Conservation (phyloP, 2,888 invertebrate species). For the Neocrepidodera transversa region DNA sequence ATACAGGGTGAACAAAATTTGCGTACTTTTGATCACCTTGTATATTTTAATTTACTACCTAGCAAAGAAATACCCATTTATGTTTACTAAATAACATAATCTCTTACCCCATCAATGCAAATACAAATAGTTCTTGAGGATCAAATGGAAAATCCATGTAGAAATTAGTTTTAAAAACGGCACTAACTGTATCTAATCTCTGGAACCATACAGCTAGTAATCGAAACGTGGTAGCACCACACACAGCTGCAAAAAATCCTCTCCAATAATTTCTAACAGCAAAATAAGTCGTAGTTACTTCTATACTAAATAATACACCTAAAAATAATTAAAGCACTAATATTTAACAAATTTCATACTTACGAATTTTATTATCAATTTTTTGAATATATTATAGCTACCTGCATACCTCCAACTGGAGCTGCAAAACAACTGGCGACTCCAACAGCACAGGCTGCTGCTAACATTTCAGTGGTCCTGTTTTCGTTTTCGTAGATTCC, state of each 20-base stretch:
- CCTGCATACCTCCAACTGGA: conserved; percentile 83
- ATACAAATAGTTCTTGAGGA: conserved; percentile 95
- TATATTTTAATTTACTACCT: no score
- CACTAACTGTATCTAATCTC: conserved; percentile 91
- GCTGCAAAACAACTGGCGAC: conserved; percentile 95
- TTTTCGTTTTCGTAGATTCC: conserved; percentile 96
- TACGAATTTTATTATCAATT: no score
- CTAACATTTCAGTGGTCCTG: conserved; percentile 94
- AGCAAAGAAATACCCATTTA: no score
- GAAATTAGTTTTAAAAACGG: conserved; percentile 90
- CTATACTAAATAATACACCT: conserved; percentile 98
- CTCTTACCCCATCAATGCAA: conserved; percentile 88
- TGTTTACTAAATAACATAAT: no score
- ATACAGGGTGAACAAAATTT: no score
- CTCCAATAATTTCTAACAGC: conserved; percentile 99
- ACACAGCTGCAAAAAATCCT: conserved; percentile 97
- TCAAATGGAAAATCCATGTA: conserved; percentile 96
- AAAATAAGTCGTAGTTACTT: conserved; percentile 98
- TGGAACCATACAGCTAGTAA: conserved; percentile 94
- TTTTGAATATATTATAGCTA: neutral
- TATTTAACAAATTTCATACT: neutral
- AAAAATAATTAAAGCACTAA: conserved; percentile 41
- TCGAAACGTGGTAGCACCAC: conserved; percentile 95
- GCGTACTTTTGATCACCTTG: no score
- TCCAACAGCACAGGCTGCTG: conserved; percentile 97